Base-by-base conservation (phyloP, 2,888 invertebrate species). In the Caenorhabditis sp. region DNA sequence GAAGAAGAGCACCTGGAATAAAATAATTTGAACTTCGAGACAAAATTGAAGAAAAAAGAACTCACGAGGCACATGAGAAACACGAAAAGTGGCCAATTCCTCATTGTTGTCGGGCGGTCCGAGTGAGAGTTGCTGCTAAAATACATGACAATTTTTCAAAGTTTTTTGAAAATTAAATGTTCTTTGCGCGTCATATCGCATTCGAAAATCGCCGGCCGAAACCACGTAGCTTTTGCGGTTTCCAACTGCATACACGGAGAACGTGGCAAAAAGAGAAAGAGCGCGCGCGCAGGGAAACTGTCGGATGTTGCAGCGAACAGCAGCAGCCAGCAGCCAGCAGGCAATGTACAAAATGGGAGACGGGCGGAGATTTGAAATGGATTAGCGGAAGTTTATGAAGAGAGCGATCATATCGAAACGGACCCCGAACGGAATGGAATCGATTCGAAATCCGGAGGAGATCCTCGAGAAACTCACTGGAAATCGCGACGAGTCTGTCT, bases 51-150 rank as follows among this genome's bases (percentile, higher is more conserved):
- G 26, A 68, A 56, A 37, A 50, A 80, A 67, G 40, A 18, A 20
- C 68, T 70, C 35, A 86, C 86, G 35, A 87, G 82, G 15, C 83
- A 82, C n/a, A 85, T 80, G n/a, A 87, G 79, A 60, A 87, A 87
- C 11, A 82, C 67, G 64, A 87, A 87, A 24, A 87, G 83, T 22
- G 87, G 87, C 85, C 84, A 86, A 40, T 87, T 87, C 40, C 85
- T 74, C 87, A 87, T 87, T 53, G 62, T 85, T 18, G 74, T 71
- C 26, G 84, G 80, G 22, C 82, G 76, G 40, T 85, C 85, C 8
- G 83, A 82, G 26, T 81, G 76, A n/a, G 81, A 81, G 69, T 53
- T 82, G 65, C 72, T 77, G 28, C 84, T 84, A 68, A n/a, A 84
- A 81, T 56, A 1, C n/a, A n/a, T n/a, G n/a, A n/a, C n/a, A n/a